Evolutionary conservation across 2,113 vertebrate genomes (phyloP), one percentile per base, ranked within the genome.

Genomic region (Tapirus terrestris): DNA sequence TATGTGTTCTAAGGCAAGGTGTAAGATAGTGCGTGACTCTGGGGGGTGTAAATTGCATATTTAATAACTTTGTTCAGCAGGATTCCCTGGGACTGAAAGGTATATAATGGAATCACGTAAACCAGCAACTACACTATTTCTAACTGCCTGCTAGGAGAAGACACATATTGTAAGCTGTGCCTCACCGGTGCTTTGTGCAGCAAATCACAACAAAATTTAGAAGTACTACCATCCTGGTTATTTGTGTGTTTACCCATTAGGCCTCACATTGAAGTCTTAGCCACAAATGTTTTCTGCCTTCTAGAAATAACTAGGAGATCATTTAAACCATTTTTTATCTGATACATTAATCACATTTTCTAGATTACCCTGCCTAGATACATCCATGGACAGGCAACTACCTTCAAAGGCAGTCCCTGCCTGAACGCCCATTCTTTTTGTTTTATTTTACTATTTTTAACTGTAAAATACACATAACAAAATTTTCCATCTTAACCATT

Each of bases 401-500:
- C 43, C 51, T 84, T 70, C 72, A 85, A 91, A 96, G 65, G 68
- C 23, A 85, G 18, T 91, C 67, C 23, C 53, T 91, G 27, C 23
- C 91, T 56, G 20, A 82, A 94, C 58, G 20, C 18, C 33, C 58
- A 85, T 79, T 86, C 67, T 90, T 94, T 73, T 81, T 12, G 72
- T 80, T 95, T 68, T 36, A 39, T 85, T 81, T 95, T 79, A 94
- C 53, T 88, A 36, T 92, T 92, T 91, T 88, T n/a, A 94, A 77
- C 68, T 92, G 53, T 77, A 94, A 85, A 92, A 97, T 48, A 89
- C 17, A 65, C 3, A 45, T 83, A 67, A 87, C 27, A 67, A 75
- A 83, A 61, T 75, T 79, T 94, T 16, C 72, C 51, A 75, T 94
- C 70, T 79, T 89, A 89, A 67, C 33, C 39, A 96, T 67, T 89